These are phyloP conservation scores for Hyles euphorbiae DNA, from an alignment of 1,140 invertebrate genomes.

Conservation along the genomic window DNA sequence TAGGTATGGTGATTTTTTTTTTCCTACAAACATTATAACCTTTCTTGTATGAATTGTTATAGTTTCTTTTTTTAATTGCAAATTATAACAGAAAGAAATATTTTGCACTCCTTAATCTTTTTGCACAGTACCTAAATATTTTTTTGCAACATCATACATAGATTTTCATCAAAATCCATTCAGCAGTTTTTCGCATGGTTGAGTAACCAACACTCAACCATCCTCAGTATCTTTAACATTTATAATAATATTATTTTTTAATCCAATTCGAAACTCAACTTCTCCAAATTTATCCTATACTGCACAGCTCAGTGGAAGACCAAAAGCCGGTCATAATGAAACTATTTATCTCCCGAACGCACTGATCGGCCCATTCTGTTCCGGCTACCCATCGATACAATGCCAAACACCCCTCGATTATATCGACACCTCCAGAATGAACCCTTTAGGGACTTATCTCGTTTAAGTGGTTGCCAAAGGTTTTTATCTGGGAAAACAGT, in stretches of 20 bases:
- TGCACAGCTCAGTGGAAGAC: conserved; percentile 27
- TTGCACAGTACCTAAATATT: too few species aligned
- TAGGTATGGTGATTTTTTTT: background rate
- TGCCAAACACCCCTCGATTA: conserved; percentile 23
- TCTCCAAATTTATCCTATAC: conserved; percentile 27
- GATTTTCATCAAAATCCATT: too few species aligned
- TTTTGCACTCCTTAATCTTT: too few species aligned
- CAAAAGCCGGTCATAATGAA: conserved; percentile 56
- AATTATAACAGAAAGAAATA: too few species aligned
- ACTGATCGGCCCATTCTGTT: conserved; percentile 36
- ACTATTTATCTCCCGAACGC: conserved; percentile 61
- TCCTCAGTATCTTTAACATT: too few species aligned
- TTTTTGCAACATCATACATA: too few species aligned
- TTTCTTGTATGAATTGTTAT: too few species aligned
- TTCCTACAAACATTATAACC: too few species aligned
- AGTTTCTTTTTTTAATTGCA: too few species aligned
- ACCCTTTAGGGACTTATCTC: conserved; percentile 15
- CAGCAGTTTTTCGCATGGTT: too few species aligned
- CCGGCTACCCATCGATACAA: conserved; percentile 28
- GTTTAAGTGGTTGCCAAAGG: conserved; percentile 1
- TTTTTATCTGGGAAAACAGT: conserved; percentile 4
- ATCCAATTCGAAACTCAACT: background rate
- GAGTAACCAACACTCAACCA: too few species aligned
- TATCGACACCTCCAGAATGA: conserved; percentile 27
- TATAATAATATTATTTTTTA: too few species aligned